Conservation (phyloP, 2,113 vertebrate species). For the Donacobius atricapilla region DNA sequence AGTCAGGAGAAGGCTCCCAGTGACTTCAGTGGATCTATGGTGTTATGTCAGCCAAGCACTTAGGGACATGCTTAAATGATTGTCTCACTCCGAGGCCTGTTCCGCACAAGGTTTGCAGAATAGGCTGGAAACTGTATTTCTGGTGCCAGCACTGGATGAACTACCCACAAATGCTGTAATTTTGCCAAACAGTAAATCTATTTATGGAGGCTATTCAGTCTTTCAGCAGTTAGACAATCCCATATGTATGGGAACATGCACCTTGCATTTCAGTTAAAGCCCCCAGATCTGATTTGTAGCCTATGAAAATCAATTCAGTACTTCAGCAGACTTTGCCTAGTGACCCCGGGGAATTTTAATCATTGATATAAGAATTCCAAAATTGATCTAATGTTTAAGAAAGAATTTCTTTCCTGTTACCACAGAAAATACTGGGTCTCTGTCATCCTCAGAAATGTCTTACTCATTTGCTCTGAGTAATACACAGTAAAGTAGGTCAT, state of each 20-base stretch:
- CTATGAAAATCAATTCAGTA: slow-evolving; percentile 16
- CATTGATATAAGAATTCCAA: background rate
- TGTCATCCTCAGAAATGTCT: background rate
- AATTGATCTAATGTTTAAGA: slow-evolving; percentile 38
- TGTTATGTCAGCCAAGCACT: background rate
- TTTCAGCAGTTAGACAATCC: slow-evolving; percentile 20
- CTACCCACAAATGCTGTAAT: slow-evolving; percentile 7
- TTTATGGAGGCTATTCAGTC: slow-evolving; percentile 2
- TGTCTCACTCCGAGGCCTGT: background rate
- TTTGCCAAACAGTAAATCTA: slow-evolving; percentile 32
- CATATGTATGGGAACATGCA: background rate
- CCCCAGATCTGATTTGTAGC: slow-evolving; percentile 4
- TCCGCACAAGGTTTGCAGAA: background rate
- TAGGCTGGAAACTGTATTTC: background rate
- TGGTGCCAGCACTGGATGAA: background rate
- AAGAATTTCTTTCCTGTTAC: background rate
- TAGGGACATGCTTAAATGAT: background rate
- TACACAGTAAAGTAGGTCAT: slow-evolving; percentile 27
- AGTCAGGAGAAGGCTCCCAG: slow-evolving; percentile 1
- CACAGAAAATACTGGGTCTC: background rate
- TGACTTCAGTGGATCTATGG: slow-evolving; percentile 5
- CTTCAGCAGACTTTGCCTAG: background rate
- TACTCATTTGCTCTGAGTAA: background rate
- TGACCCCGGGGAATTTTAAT: slow-evolving; percentile 8
- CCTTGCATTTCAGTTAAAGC: background rate